These are phyloP conservation scores for Pseudomyrmex gracilis DNA, from an alignment of 1,140 invertebrate species.

Conservation along the genomic window DNA sequence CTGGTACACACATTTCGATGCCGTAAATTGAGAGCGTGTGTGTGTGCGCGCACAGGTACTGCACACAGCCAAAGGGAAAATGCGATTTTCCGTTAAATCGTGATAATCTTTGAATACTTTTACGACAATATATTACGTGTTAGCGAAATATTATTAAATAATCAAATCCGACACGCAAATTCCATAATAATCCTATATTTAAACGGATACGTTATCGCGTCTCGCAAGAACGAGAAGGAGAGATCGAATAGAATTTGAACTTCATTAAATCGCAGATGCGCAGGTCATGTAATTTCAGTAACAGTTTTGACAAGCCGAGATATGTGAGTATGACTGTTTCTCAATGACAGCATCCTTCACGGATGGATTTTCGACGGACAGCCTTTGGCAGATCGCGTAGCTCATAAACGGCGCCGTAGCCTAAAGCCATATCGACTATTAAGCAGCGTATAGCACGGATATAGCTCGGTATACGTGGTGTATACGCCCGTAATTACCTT, in stretches of 20 bases:
- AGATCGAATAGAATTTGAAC: not conserved
- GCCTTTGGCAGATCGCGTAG: constrained; percentile 78
- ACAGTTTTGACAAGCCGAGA: constrained; percentile 15
- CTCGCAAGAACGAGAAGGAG: not conserved
- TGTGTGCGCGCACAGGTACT: constrained; percentile 22
- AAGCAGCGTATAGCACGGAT: constrained; percentile 80
- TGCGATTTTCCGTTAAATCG: constrained; percentile 54
- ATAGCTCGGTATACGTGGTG: constrained; percentile 78
- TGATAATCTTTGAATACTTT: constrained; percentile 17
- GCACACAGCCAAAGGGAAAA: constrained; percentile 39
- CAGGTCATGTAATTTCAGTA: not conserved
- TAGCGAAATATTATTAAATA: not conserved
- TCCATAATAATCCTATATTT: not conserved
- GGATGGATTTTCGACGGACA: constrained; percentile 77
- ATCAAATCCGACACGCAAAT: too few species aligned
- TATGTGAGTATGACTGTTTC: constrained; percentile 6
- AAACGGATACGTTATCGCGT: not conserved
- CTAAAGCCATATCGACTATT: constrained; percentile 84
- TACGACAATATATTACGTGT: not conserved
- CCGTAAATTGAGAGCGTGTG: constrained; percentile 50
- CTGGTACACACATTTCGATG: constrained; percentile 67
- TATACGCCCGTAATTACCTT: constrained; percentile 85
- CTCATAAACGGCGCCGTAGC: constrained; percentile 81
- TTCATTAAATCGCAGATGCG: not conserved
- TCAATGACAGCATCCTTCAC: not conserved